Evolutionary conservation across 1,140 invertebrate species (phyloP), one percentile per base, ranked within the genome.

Genomic region (Lucilia cuprina): DNA sequence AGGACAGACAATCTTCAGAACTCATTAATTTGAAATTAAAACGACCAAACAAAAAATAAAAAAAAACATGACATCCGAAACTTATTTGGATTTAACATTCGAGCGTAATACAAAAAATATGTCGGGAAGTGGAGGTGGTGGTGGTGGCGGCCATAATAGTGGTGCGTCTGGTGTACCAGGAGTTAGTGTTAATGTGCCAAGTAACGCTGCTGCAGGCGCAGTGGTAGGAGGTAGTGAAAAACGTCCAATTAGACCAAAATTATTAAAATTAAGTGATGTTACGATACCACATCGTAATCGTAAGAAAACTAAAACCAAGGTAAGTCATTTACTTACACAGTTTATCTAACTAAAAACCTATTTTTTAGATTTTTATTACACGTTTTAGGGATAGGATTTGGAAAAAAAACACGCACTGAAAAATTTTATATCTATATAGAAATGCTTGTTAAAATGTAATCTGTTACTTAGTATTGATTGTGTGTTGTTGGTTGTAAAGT

Each of bases 261-360:
- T 91, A 2, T 83, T 91, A 10, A 91, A 91, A 80, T 80, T 91
- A 60, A 88, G 89, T 9, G 89, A 91, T 85, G 89, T 90, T 13
- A 87, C 88, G 14, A 87, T 88, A 83, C 88, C 89, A 5, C 88
- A 91, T 83, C 89, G 89, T 8, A 91, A 85, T 84, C 88, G 89
- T 17, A 91, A 91, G 74, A 91, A 91, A 83, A 89, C 86, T 41
- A 91, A 91, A 89, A 85, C 89, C 8, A 91, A 91, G 88, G 89
- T 89, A 21, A 88, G 84, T 82, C 19, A 5, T 0, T 41, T 5
- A 5, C 7, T 41, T 5, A 41, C 5, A 8, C 41, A 41, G 10
- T 10, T 41, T 8, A 41, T 8, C 41, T 8, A 41, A 41, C 41
- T 3, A 30, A 30, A 30, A 30, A 30, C 1, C 25, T 2, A 30